These are phyloP conservation scores for Noctua fimbriata DNA, from an alignment of 2,888 invertebrate genomes.

Conservation along the genomic window DNA sequence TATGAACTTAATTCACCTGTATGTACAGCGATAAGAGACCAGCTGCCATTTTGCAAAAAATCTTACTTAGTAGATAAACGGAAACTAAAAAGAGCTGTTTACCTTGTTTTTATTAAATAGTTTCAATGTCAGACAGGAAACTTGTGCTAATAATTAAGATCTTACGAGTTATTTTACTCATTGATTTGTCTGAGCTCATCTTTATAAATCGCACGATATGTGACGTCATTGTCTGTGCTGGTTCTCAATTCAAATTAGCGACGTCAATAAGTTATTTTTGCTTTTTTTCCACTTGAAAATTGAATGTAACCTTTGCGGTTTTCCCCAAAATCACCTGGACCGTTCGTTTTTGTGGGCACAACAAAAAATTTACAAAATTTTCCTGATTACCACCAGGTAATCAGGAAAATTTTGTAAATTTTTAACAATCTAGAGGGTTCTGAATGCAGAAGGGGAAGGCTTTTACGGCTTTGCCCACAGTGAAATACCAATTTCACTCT, in stretches of 20 bases:
- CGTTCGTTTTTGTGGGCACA: not conserved
- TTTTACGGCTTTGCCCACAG: too few species aligned
- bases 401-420: too few species aligned
- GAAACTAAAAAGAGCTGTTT: slow-evolving; percentile 18
- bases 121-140: slow-evolving; percentile 28
- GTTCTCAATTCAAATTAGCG: slow-evolving; percentile 11
- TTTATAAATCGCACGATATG: slow-evolving; percentile 13
- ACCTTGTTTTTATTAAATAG: slow-evolving; percentile 29
- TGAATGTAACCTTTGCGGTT: not conserved
- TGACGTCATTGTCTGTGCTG: slow-evolving; percentile 15
- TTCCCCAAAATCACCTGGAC: not conserved
- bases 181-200: slow-evolving; percentile 48
- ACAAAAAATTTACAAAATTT: not conserved
- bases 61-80: not conserved
- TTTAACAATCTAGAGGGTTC: too few species aligned
- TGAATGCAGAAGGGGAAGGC: too few species aligned
- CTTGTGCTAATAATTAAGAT: slow-evolving; percentile 24
- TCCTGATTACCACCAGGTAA: too few species aligned
- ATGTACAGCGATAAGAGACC: not conserved
- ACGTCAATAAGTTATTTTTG: not conserved
- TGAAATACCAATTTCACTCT: too few species aligned
- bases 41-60: slow-evolving; percentile 21
- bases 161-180: slow-evolving; percentile 13
- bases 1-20: slow-evolving; percentile 6
- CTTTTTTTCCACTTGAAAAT: not conserved